These are phyloP conservation scores for Chromobotia macracanthus DNA, from an alignment of 2,797 vertebrate species.

Conservation along the genomic window DNA sequence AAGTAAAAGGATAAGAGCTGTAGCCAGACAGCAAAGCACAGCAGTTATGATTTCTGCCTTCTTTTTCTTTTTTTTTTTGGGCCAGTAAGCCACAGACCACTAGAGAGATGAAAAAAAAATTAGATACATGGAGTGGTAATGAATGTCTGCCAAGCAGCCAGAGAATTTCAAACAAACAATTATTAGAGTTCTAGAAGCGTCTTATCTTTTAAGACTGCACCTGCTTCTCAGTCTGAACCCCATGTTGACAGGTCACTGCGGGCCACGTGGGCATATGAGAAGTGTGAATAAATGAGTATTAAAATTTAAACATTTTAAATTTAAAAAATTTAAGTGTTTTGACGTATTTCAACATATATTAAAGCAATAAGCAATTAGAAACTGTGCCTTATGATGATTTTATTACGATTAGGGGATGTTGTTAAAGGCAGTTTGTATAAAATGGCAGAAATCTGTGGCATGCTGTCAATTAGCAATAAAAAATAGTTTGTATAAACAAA, in stretches of 20 bases:
- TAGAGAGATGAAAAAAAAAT: slow-evolving; percentile 20
- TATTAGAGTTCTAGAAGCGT: background rate
- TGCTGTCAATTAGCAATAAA: background rate
- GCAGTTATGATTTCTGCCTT: slow-evolving; percentile 16
- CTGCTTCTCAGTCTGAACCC: slow-evolving; percentile 14
- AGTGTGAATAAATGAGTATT: slow-evolving; percentile 4
- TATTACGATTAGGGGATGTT: background rate
- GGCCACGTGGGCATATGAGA: background rate
- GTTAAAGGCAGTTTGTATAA: background rate
- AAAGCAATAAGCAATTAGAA: background rate
- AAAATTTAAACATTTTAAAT: slow-evolving; percentile 11
- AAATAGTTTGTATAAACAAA: background rate
- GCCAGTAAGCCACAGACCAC: slow-evolving; percentile 7
- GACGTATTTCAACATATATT: too few species aligned
- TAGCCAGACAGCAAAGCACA: slow-evolving; percentile 18
- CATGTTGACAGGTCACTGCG: background rate
- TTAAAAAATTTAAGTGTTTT: too few species aligned
- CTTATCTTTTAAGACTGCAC: slow-evolving; percentile 11
- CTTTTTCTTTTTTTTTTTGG: background rate
- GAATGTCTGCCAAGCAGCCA: slow-evolving; percentile 22
- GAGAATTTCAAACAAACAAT: slow-evolving; percentile 20
- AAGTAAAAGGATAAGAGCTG: slow-evolving; percentile 30
- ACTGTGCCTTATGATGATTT: background rate
- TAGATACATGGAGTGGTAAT: slow-evolving; percentile 9
- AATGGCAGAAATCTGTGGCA: background rate